These are phyloP conservation scores for Argyresthia albistria DNA, from an alignment of 2,888 invertebrate genomes.

Conservation along the genomic window DNA sequence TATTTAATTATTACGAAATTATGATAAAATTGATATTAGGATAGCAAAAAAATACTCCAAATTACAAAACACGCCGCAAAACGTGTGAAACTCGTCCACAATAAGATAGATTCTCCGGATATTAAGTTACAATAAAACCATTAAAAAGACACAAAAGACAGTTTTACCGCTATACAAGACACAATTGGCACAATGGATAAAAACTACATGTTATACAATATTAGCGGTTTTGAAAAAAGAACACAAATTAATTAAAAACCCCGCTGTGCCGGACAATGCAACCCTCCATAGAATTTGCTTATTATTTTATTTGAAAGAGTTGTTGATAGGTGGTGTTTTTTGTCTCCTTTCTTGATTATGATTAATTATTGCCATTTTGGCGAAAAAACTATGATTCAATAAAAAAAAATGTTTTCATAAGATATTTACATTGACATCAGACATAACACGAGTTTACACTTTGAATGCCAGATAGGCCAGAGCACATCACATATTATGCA, in stretches of 20 bases:
- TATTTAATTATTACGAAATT: no score
- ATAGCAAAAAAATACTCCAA: neutral
- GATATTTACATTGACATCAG: no score
- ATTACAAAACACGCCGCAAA: neutral
- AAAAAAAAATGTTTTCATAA: no score
- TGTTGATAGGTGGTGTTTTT: slow-evolving; percentile 32
- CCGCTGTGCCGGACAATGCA: slow-evolving; percentile 30
- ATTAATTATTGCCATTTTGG: neutral
- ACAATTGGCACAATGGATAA: slow-evolving; percentile 6
- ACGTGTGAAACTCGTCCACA: slow-evolving; percentile 1
- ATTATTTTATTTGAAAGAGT: slow-evolving; percentile 28
- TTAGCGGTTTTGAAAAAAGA: slow-evolving; percentile 1
- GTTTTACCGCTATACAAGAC: slow-evolving; percentile 7
- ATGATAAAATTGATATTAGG: no score
- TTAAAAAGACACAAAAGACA: slow-evolving; percentile 7
- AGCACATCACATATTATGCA: no score
- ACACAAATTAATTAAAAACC: slow-evolving; percentile 9
- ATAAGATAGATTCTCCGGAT: slow-evolving; percentile 2
- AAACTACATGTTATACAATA: neutral
- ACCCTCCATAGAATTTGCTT: slow-evolving; percentile 17
- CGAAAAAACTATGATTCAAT: no score
- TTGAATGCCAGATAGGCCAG: no score
- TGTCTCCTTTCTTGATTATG: slow-evolving; percentile 24
- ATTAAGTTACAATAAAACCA: slow-evolving; percentile 2
- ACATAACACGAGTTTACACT: no score